Evolutionary conservation across 1,140 invertebrate species (phyloP), one percentile per base, ranked within the genome.

Genomic region (Ptiloglossa arizonensis): DNA sequence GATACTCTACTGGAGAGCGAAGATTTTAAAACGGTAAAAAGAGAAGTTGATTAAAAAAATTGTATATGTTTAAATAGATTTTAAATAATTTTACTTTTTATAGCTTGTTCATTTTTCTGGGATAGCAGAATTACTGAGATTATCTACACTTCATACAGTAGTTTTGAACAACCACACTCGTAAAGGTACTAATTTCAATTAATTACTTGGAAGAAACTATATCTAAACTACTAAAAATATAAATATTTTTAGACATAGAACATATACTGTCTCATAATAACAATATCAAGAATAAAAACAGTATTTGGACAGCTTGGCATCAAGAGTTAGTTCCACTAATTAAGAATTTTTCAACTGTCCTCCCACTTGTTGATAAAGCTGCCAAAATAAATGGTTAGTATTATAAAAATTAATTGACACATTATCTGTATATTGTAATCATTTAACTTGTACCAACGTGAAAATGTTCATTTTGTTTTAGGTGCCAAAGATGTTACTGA

Each of bases 61-160:
- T 35, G 48, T 56, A 8, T 48, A 41, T 46, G 11, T 27, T 59
- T 70, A 41, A 50, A 1, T 78, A 64, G 27, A 60, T 48, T 89
- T 86, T 32, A 79, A 77, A 83, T 66, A 85, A 87, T 90, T 80
- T 81, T 87, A 35, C 60, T 88, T 70, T 67, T 94, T 95, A 62
- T 92, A 96, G 95, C 90, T 96, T 56, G 95, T 96, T 87, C 95
- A 95, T 84, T 94, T 96, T 85, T 94, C 95, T 86, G 95, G 95
- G 46, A 89, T 95, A 67, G 95, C 95, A 63, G 95, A 96, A 87
- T 76, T 85, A 0, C 60, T 85, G 11, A 67, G 54, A 81, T 77
- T 83, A 22, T 72, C 70, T 2, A n/a, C 62, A 11, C 69, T 56
- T 68, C 62, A 77, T 17, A 48, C 56, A 5, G 73, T 63, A n/a